These are phyloP conservation scores for Pelusios castaneus DNA, from an alignment of 2,113 vertebrate species.

Conservation along the genomic window DNA sequence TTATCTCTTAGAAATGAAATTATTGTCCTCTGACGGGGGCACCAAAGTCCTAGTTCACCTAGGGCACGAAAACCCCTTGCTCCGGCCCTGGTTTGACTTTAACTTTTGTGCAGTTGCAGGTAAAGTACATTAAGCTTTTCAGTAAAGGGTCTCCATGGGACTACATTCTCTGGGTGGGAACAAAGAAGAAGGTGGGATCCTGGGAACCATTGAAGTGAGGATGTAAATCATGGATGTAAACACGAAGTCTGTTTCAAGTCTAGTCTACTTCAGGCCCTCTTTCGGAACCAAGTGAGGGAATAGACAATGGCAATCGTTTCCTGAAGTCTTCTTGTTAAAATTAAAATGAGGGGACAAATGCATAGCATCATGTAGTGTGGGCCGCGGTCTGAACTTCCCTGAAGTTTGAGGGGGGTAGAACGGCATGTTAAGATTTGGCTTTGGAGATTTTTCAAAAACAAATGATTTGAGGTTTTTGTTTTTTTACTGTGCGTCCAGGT, in stretches of 20 bases:
- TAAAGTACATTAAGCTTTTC: neutral
- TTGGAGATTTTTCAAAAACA: too few relatives aligned
- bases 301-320: neutral
- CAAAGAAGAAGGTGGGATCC: neutral
- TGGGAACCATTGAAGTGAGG: neutral
- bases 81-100: too few relatives aligned
- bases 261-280: neutral
- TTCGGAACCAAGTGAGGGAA: neutral
- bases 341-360: neutral
- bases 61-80: too few relatives aligned
- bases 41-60: too few relatives aligned
- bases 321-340: neutral
- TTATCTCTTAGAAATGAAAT: too few relatives aligned
- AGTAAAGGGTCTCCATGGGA: neutral
- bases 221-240: neutral
- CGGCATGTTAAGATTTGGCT: neutral
- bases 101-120: neutral
- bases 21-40: too few relatives aligned
- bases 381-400: neutral
- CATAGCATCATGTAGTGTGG: neutral
- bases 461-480: too few relatives aligned
- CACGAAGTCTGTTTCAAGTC: neutral
- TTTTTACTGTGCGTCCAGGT: neutral
- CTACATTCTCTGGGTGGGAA: neutral
- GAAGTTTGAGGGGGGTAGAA: neutral